A percentile compares a stretch with the other conserved stretches of the same genome.
These are phyloP conservation scores for Morelia viridis DNA, from an alignment of 2,797 vertebrate genomes.

Conservation along the genomic window DNA sequence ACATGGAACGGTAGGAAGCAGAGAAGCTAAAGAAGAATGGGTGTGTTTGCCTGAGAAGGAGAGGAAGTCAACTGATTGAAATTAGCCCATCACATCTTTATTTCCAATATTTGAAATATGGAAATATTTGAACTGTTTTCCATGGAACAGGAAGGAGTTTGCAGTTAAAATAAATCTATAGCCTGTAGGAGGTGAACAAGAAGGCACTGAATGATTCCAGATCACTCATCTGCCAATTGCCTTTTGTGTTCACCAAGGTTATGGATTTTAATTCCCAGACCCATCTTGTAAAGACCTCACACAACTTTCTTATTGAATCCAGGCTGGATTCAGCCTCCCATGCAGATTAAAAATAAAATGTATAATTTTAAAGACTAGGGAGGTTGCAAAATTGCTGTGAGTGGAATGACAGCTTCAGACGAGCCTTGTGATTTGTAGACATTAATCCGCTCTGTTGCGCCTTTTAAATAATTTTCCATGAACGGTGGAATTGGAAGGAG, in stretches of 20 bases:
- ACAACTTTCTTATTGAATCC: not conserved
- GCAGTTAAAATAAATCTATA: not conserved
- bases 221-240: not conserved
- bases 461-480: conserved; percentile 15
- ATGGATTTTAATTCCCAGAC: conserved; percentile 23
- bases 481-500: not conserved
- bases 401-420: conserved; percentile 37
- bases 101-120: not conserved
- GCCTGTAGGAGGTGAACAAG: not conserved
- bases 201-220: not conserved
- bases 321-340: not conserved
- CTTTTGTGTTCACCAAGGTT: not conserved
- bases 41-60: not conserved
- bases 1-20: not conserved
- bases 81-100: not conserved
- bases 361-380: not conserved
- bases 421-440: conserved; percentile 35
- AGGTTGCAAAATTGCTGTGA: conserved; percentile 26
- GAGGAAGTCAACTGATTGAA: not conserved
- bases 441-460: conserved; percentile 2
- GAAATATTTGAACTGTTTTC: not conserved
- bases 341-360: conserved; percentile 44
- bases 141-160: not conserved
- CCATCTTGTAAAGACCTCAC: not conserved
- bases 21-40: not conserved